Evolutionary conservation across 2,113 vertebrate genomes (phyloP).

Genomic region (Colossoma macropomum): DNA sequence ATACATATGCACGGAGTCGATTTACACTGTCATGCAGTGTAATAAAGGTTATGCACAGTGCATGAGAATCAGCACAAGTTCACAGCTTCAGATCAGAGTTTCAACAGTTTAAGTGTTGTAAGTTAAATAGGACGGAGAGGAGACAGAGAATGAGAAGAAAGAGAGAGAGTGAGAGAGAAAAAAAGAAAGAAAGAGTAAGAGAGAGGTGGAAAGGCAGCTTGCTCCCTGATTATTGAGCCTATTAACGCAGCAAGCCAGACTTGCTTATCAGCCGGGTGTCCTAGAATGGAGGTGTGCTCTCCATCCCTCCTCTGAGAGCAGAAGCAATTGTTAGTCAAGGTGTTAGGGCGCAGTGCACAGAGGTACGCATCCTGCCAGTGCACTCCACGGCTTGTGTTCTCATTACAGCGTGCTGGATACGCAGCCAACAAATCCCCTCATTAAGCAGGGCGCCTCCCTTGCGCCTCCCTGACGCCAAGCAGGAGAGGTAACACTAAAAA

Average conservation of each 20-base stretch:
- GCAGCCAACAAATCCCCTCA: constrained; percentile 41
- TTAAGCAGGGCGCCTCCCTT: constrained; percentile 23
- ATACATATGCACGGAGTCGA: no score
- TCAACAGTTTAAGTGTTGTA: constrained; percentile 66
- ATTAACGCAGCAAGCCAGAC: constrained; percentile 26
- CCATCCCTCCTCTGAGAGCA: neutral
- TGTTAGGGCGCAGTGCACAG: neutral
- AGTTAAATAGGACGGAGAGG: constrained; percentile 63
- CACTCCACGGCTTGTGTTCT: constrained; percentile 25
- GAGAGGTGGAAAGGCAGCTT: constrained; percentile 11
- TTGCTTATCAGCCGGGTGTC: constrained; percentile 19
- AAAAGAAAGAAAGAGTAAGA: constrained; percentile 27
- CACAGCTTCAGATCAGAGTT: neutral
- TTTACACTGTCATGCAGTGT: no score
- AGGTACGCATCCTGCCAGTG: constrained; percentile 11
- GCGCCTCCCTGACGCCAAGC: constrained; percentile 10
- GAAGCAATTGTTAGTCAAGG: constrained; percentile 30
- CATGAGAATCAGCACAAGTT: neutral
- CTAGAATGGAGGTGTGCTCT: constrained; percentile 27
- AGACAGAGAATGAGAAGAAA: constrained; percentile 16
- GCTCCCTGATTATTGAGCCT: constrained; percentile 35
- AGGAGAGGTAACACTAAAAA: constrained; percentile 18
- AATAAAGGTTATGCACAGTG: neutral
- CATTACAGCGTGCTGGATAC: constrained; percentile 28
- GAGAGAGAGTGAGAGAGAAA: constrained; percentile 12